These are phyloP conservation scores for Nerophis lumbriciformis DNA, from an alignment of 2,113 vertebrate species.

Conservation along the genomic window DNA sequence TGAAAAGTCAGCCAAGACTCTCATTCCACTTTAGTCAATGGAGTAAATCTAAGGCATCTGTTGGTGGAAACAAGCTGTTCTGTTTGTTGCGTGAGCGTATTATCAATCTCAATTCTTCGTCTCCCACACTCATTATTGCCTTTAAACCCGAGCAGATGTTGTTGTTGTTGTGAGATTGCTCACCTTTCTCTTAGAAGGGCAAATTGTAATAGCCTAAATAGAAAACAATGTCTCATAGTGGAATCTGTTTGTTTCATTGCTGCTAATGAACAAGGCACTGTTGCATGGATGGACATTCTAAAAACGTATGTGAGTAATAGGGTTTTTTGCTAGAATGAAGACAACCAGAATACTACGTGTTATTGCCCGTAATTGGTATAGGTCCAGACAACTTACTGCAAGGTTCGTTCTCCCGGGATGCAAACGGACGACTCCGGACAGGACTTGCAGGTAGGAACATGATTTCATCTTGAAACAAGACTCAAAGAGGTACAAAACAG, in stretches of 20 bases:
- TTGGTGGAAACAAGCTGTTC: slow-evolving; percentile 8
- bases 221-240: slow-evolving; percentile 22
- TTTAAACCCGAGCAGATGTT: slow-evolving; percentile 61
- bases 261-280: slow-evolving; percentile 19
- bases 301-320: not conserved
- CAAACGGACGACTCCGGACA: too few species aligned
- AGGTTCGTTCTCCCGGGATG: too few species aligned
- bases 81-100: slow-evolving; percentile 15
- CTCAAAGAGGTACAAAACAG: too few species aligned
- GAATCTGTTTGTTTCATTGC: slow-evolving; percentile 21
- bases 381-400: too few species aligned
- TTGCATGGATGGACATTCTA: not conserved
- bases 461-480: too few species aligned
- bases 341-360: slow-evolving; percentile 4
- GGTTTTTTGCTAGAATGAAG: not conserved
- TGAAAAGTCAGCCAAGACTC: slow-evolving; percentile 13
- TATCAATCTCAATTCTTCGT: slow-evolving; percentile 20
- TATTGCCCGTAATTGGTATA: slow-evolving; percentile 1
- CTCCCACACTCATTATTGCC: slow-evolving; percentile 38
- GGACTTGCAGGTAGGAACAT: too few species aligned
- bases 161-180: slow-evolving; percentile 45
- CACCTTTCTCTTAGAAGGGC: slow-evolving; percentile 38
- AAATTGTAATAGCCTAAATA: slow-evolving; percentile 40
- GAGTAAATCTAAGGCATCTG: slow-evolving; percentile 14
- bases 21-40: slow-evolving; percentile 10